Evolutionary conservation across 2,888 invertebrate genomes (phyloP), one percentile per base, ranked within the genome.

Genomic region (Ligdia adustata): DNA sequence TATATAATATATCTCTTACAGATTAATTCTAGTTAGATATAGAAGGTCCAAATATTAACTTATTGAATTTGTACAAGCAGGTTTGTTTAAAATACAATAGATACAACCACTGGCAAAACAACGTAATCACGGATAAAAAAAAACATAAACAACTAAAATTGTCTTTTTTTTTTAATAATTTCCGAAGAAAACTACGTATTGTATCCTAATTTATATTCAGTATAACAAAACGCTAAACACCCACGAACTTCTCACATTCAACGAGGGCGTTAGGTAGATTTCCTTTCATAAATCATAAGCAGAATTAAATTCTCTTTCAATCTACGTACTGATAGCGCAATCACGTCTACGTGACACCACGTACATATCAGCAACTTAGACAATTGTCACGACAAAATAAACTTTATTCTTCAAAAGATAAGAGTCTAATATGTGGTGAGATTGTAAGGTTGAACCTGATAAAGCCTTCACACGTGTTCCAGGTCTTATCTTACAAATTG

Each of bases 231-330:
- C 24, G 37, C 16, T 18, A 43, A 48, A 44, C 47, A 47, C 49
- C 54, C 15, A 48, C 52, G 42, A 35, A 22, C 11, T 37, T 47
- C 27, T 34, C 34, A 41, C 39, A 35, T 28, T 15, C n/a, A 26
- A 20, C 2, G 12, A 26, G 42, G 41, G 11, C 24, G 32, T 45
- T 26, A 32, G 16, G 7, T 43, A 31, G 32, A 13, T 28, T 42
- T 27, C 37, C 46, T 40, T 44, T 26, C 44, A 56, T 59, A 59
- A 56, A 54, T 59, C 56, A 59, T 45, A 52, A 45, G 4, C 37
- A 32, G 22, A 46, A 38, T 50, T 56, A 56, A 52, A 50, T 35
- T 46, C 43, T 54, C 34, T 27, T 54, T 56, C 46, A 50, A 56
- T 55, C 55, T 49, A 32, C 20, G 9, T 26, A 14, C 35, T 37